Evolutionary conservation across 1,140 invertebrate genomes (phyloP).

Genomic region (Bombus consobrinus): DNA sequence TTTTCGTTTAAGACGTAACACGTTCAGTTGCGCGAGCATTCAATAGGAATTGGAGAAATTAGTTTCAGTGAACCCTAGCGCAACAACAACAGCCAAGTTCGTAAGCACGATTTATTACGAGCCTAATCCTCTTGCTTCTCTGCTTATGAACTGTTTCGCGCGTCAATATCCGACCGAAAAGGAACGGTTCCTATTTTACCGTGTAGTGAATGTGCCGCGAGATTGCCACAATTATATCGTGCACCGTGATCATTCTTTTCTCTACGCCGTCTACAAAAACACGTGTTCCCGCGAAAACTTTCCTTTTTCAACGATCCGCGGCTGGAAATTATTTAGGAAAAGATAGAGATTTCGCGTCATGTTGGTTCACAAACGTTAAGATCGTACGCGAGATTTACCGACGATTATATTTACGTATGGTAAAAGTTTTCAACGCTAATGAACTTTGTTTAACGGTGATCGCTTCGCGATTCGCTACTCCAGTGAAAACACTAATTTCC

Average conservation of each 20-base stretch:
- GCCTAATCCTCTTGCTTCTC: not conserved
- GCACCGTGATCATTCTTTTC: conserved; percentile 13
- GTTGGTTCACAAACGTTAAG: not conserved
- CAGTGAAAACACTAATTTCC: conserved; percentile 1
- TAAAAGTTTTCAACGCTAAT: conserved; percentile 5
- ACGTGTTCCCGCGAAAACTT: conserved; percentile 11
- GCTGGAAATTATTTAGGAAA: not conserved
- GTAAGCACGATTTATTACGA: not conserved
- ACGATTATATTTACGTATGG: not conserved
- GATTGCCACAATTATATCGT: conserved; percentile 39
- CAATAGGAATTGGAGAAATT: not conserved
- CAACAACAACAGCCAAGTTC: not conserved
- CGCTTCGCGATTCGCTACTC: too few species aligned
- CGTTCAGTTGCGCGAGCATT: not conserved
- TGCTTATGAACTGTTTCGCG: not conserved
- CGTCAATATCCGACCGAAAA: not conserved
- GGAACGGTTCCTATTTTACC: conserved; percentile 7
- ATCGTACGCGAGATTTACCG: not conserved
- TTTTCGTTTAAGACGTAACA: not conserved
- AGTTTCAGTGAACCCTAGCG: not conserved
- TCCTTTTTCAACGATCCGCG: conserved; percentile 25
- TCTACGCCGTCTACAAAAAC: not conserved
- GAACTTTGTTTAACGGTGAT: not conserved
- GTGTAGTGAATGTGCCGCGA: conserved; percentile 10
- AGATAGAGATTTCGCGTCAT: not conserved